A percentile compares a stretch with the other conserved stretches of the same genome.
Conservation (phyloP, 1,140 invertebrate genomes). For the Bombyx mandarina region DNA sequence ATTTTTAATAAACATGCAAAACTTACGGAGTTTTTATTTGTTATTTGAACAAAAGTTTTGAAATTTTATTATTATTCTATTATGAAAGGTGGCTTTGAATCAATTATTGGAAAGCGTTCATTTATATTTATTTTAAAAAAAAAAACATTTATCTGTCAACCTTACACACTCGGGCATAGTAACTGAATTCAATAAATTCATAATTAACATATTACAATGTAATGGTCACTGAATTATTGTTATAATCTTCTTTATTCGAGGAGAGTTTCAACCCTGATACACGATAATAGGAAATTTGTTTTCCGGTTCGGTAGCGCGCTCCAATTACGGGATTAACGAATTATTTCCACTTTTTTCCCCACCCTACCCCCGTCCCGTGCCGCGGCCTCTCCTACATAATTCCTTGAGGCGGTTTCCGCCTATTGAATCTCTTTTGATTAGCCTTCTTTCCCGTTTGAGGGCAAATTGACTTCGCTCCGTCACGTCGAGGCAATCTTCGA, state of each 20-base stretch:
- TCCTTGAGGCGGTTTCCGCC: slow-evolving; percentile 53
- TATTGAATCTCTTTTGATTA: slow-evolving; percentile 68
- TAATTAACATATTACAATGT: no score
- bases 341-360: slow-evolving; percentile 67
- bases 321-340: slow-evolving; percentile 69
- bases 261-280: slow-evolving; percentile 29
- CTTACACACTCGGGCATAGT: no score
- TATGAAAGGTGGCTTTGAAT: no score
- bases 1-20: background rate
- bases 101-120: no score
- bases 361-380: slow-evolving; percentile 8
- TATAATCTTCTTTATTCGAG: no score
- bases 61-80: no score
- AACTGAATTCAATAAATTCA: no score
- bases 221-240: no score
- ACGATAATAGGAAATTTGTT: slow-evolving; percentile 69
- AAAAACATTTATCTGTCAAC: no score
- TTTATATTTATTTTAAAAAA: no score
- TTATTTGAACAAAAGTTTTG: no score
- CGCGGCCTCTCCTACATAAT: slow-evolving; percentile 18
- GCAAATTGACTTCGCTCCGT: slow-evolving; percentile 43
- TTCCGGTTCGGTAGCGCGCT: slow-evolving; percentile 68
- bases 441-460: slow-evolving; percentile 61
- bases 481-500: slow-evolving; percentile 37
- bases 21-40: background rate